Base-by-base conservation (phyloP, 2,888 invertebrate genomes). In the Brenthis ino region DNA sequence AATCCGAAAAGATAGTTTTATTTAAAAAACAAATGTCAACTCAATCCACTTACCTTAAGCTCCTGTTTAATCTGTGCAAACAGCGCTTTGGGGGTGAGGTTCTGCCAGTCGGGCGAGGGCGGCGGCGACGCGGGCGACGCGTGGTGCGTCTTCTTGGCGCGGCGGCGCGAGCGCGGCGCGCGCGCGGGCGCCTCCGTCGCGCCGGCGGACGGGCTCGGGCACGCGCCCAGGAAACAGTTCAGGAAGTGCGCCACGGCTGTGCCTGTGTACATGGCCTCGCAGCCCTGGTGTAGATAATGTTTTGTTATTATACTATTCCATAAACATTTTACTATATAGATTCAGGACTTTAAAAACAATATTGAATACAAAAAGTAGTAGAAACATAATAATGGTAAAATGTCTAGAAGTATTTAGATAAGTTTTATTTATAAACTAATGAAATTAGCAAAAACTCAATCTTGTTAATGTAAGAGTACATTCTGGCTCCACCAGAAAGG, bases 241-340 rank as follows among this genome's bases (percentile, higher is more conserved):
- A 99, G 94, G 91, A 99, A 99, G 88, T 99, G 99, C 72, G 98
- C 97, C 66, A 98, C 96, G 1, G 98, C 98, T 1, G 96, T 95
- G 0, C 99, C 96, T 73, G 98, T 93, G 83, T 96, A 96, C 96
- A 98, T 97, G 82, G 97, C 94, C 85, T 99, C 99, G 65, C 97
- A 96, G 69, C 96, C 95, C 95, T 96, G 83, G 8, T 6, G 47
- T 13, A 24, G 2, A 16, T 8, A 51, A 14, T 53, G 11, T n/a
- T 53, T 43, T 43, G 37, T 43, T 8, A 43, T 43, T 43, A 43
- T 43, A 43, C 37, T 43, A 2, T 43, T 43, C 37, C 11, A 43
- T 11, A 43, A 43, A 3, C 11, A 43, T 8, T 43, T 11, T 11
- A 43, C 37, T 11, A 43, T 43, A 28, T 4, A 4, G 28, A 5